Conservation (phyloP, 2,797 vertebrate genomes). For the Anguilla megastoma region DNA sequence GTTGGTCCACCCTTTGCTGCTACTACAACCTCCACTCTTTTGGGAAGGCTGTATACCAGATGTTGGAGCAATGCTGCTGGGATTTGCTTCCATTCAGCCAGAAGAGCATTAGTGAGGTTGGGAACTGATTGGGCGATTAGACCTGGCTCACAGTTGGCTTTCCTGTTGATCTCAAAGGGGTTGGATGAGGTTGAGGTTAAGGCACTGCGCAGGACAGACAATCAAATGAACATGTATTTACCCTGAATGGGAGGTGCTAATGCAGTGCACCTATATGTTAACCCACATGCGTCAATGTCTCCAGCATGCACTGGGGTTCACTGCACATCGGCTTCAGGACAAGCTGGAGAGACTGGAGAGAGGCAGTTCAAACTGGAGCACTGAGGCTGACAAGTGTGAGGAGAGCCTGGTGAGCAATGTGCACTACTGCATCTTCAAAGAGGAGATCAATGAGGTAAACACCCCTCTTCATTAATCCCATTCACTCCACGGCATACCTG, state of each 20-base stretch:
- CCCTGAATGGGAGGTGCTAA: not conserved
- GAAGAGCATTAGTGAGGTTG: too few relatives aligned
- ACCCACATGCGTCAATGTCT: constrained; percentile 16
- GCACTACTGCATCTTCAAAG: constrained; percentile 63
- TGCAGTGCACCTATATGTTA: not conserved
- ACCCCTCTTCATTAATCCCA: not conserved
- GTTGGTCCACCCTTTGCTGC: too few relatives aligned
- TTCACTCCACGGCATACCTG: not conserved
- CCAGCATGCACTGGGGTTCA: constrained; percentile 71
- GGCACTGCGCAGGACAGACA: not conserved
- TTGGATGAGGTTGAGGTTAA: not conserved
- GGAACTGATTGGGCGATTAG: too few relatives aligned
- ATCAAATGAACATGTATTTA: constrained; percentile 43
- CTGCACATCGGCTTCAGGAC: constrained; percentile 71
- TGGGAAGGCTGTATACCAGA: too few relatives aligned
- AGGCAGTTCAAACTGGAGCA: constrained; percentile 62
- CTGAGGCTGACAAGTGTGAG: constrained; percentile 60
- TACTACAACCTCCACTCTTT: too few relatives aligned
- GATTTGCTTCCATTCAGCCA: too few relatives aligned
- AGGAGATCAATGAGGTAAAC: constrained; percentile 78
- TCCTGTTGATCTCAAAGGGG: too few relatives aligned
- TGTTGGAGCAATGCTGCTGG: too few relatives aligned
- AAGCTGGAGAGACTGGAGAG: constrained; percentile 69
- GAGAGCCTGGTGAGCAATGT: constrained; percentile 59
- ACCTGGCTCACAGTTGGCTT: too few relatives aligned